A percentile compares a stretch with the other conserved stretches of the same genome.
These are phyloP conservation scores for Vultur gryphus DNA, from an alignment of 2,797 vertebrate genomes.

Conservation along the genomic window DNA sequence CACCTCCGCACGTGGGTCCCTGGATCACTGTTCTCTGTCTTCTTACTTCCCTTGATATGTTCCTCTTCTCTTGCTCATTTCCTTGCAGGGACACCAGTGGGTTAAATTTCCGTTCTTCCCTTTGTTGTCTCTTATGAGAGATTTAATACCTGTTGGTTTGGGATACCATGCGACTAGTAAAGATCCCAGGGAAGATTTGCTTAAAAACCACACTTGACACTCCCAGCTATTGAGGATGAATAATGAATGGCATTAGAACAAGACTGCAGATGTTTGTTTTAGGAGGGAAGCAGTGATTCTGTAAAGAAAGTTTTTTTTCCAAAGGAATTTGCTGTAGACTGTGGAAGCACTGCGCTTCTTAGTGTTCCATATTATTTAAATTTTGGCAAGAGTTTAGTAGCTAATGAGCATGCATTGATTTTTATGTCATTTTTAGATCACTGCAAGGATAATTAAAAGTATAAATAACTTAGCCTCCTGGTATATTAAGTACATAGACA, in stretches of 20 bases:
- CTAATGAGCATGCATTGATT: conserved; percentile 48
- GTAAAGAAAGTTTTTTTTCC: background rate
- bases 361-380: background rate
- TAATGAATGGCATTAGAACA: background rate
- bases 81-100: background rate
- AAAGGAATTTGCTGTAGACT: background rate
- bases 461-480: conserved; percentile 38
- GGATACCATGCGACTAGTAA: background rate
- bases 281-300: background rate
- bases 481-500: conserved; percentile 9
- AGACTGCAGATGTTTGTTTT: background rate
- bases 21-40: background rate
- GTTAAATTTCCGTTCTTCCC: background rate
- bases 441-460: conserved; percentile 49
- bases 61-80: background rate
- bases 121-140: background rate
- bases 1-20: background rate
- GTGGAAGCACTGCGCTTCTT: background rate
- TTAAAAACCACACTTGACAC: background rate
- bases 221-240: background rate
- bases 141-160: background rate
- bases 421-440: conserved; percentile 55
- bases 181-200: background rate
- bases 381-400: conserved; percentile 1
- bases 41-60: background rate